Base-by-base conservation (phyloP, 2,797 vertebrate genomes). In the Phrynocephalus guinanensis region DNA sequence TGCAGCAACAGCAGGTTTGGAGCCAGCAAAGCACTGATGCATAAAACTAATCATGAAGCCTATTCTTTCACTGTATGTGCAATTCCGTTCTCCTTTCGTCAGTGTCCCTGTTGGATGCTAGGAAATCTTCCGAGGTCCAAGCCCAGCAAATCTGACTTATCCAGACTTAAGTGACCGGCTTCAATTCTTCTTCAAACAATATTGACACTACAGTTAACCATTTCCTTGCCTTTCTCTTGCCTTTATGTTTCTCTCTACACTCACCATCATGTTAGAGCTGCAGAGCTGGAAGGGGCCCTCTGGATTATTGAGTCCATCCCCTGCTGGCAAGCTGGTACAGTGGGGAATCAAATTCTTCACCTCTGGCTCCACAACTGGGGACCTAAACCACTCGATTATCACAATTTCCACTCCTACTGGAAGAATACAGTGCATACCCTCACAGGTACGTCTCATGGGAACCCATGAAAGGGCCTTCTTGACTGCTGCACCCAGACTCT, bases 1-100 rank as follows among this genome's bases (percentile, higher is more conserved):
- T 7, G 0, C 9, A 87, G 68, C 13, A 48, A 38, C 11, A 68
- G 28, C 18, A 56, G 71, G n/a, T 84, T 16, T 28, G 79, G 71
- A 84, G 56, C 87, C 28, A 90, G 28, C 44, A 24, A 33, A 52
- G 71, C 0, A 73, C 72, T 78, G 87, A 48, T 75, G 20, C 24
- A 84, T 8, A 38, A 88, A 82, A 88, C 28, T 9, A 82, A 87
- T 60, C 9, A 83, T 24, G 67, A 68, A 52, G 20, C 33, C 0
- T 0, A 77, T 77, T 79, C 73, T 6, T 3, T 72, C 84, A 44
- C 84, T 60, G 79, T 20, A 63, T 75, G 15, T 9, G 7, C 87
- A 80, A 80, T 75, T 85, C 84, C 67, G 67, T 80, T 88, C 77
- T 85, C 80, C 9, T 67, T 60, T 52, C 52, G 71, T 13, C 77